Conservation (phyloP, 2,113 vertebrate genomes). For the Morone chrysops region DNA sequence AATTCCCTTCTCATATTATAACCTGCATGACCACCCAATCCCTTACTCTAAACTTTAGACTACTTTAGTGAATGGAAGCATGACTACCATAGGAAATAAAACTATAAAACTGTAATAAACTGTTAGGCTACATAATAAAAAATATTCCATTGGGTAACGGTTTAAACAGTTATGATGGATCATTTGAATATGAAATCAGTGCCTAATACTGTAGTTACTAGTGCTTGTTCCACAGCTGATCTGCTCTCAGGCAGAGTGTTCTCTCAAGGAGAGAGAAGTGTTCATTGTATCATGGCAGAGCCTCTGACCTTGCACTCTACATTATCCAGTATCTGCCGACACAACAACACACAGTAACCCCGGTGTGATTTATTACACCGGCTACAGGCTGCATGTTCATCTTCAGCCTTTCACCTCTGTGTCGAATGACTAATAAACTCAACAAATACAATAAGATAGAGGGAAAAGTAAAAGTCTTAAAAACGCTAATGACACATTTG, state of each 20-base stretch:
- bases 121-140: background rate
- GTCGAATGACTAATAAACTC: background rate
- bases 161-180: background rate
- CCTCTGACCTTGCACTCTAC: constrained; percentile 55
- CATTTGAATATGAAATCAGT: background rate
- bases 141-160: too few species aligned
- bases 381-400: background rate
- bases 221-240: background rate
- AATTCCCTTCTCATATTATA: background rate
- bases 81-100: background rate
- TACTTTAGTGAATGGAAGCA: background rate
- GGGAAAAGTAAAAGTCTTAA: background rate
- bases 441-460: background rate
- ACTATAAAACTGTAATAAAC: background rate
- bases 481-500: background rate
- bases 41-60: background rate
- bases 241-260: background rate
- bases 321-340: constrained; percentile 52
- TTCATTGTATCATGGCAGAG: constrained; percentile 20
- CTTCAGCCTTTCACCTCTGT: background rate
- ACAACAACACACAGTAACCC: constrained; percentile 28
- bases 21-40: background rate
- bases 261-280: constrained; percentile 17
- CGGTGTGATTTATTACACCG: background rate
- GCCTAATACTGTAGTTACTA: background rate